phyloP scores from a whole-genome alignment of 1,140 invertebrate genomes.

The Riptortus pedestris region DNA sequence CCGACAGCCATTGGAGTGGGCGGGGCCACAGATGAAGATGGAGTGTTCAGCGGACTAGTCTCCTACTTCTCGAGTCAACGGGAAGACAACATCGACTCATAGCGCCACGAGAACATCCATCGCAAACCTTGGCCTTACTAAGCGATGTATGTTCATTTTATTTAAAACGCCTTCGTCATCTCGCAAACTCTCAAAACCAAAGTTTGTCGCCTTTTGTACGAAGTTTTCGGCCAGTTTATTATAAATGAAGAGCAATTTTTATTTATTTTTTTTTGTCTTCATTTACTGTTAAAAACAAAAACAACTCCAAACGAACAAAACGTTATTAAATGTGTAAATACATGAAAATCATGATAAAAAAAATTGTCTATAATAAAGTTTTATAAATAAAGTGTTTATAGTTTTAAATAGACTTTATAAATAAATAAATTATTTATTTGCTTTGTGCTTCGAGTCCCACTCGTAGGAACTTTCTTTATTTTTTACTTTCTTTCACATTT shows the following conservation, averaged over 20 bases:
- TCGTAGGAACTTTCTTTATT: too few relatives aligned
- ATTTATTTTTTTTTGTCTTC: background rate
- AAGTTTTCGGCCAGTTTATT: background rate
- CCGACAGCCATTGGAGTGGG: background rate
- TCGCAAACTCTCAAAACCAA: background rate
- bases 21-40: slow-evolving; percentile 30
- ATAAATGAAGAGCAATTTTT: background rate
- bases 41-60: slow-evolving; percentile 73
- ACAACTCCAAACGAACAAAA: too few relatives aligned
- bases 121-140: background rate
- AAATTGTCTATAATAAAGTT: too few relatives aligned
- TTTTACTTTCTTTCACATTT: too few relatives aligned
- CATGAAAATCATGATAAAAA: too few relatives aligned
- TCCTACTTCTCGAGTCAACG: slow-evolving; percentile 77
- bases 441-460: too few relatives aligned
- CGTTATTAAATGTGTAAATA: too few relatives aligned
- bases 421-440: too few relatives aligned
- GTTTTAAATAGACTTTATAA: too few relatives aligned
- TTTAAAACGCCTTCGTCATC: background rate
- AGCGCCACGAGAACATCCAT: slow-evolving; percentile 6
- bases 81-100: slow-evolving; percentile 45
- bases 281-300: too few relatives aligned
- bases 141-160: background rate
- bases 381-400: too few relatives aligned
- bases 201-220: background rate